These are phyloP conservation scores for Bombycilla garrulus DNA, from an alignment of 2,113 vertebrate species.

Conservation along the genomic window DNA sequence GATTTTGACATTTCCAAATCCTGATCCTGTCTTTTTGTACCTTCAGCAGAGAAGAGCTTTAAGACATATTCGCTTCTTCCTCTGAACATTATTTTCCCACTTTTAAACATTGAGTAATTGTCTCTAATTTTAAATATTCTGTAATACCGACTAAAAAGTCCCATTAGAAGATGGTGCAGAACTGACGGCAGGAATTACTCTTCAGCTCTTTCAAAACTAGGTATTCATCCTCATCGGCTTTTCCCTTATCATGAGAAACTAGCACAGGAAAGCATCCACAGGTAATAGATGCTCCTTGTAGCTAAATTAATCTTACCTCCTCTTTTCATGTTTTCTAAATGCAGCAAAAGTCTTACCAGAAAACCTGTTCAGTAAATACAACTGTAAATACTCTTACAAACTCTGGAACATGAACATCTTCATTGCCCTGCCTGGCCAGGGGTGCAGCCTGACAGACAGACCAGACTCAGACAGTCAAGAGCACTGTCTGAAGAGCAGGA, in stretches of 20 bases:
- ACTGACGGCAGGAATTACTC: neutral
- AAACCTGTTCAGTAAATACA: neutral
- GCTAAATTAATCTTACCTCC: neutral
- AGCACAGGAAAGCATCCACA: neutral
- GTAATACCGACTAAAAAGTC: neutral
- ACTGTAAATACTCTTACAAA: neutral
- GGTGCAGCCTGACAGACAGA: neutral
- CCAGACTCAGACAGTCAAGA: neutral
- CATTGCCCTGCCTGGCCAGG: neutral
- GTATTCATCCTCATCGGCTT: neutral
- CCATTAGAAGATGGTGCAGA: neutral
- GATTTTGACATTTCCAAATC: neutral
- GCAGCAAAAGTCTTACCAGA: neutral
- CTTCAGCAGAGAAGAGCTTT: neutral
- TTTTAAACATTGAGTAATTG: neutral
- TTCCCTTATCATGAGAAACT: conserved; percentile 1
- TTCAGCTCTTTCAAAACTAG: neutral
- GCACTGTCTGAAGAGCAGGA: neutral
- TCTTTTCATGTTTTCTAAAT: neutral
- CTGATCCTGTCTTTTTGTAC: neutral
- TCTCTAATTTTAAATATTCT: neutral
- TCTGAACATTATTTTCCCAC: neutral
- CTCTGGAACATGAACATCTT: neutral
- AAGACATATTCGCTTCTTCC: neutral
- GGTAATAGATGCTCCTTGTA: neutral